A percentile compares a stretch with the other conserved stretches of the same genome.
phyloP scores from a whole-genome alignment of 2,113 vertebrate species.

The Hydropotes inermis region DNA sequence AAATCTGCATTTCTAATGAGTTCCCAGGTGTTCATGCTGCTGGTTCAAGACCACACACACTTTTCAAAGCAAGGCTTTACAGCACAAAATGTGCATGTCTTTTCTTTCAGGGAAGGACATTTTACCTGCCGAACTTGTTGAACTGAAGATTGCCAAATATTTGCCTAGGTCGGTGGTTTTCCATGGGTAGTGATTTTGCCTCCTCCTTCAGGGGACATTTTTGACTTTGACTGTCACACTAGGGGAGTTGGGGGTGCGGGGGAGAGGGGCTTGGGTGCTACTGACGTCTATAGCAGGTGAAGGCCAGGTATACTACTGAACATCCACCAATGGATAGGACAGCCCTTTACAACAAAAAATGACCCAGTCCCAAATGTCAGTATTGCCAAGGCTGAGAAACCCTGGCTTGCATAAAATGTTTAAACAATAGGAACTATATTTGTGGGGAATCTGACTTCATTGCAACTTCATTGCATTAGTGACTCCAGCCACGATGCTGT shows the following conservation, averaged over 20 bases:
- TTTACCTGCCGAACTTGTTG: neutral
- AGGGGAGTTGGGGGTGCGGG: fast-evolving
- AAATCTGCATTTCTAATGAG: neutral
- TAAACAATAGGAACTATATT: neutral
- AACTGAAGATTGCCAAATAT: neutral
- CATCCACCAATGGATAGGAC: neutral
- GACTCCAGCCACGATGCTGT: neutral
- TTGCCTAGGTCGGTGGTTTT: neutral
- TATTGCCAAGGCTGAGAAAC: neutral
- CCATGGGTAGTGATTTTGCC: neutral
- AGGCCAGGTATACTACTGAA: neutral
- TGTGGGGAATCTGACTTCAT: neutral
- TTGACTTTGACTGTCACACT: neutral
- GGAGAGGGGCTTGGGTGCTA: neutral
- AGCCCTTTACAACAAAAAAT: neutral
- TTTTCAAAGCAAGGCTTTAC: neutral
- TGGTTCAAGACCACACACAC: neutral
- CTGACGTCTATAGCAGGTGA: neutral
- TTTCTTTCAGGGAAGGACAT: neutral
- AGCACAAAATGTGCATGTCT: neutral
- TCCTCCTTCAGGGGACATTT: neutral
- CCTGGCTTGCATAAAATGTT: neutral
- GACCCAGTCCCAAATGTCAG: neutral
- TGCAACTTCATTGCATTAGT: neutral
- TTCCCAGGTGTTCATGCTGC: neutral